Evolutionary conservation across 1,140 invertebrate genomes (phyloP), one percentile per base, ranked within the genome.

Genomic region (Meteorus sp.): DNA sequence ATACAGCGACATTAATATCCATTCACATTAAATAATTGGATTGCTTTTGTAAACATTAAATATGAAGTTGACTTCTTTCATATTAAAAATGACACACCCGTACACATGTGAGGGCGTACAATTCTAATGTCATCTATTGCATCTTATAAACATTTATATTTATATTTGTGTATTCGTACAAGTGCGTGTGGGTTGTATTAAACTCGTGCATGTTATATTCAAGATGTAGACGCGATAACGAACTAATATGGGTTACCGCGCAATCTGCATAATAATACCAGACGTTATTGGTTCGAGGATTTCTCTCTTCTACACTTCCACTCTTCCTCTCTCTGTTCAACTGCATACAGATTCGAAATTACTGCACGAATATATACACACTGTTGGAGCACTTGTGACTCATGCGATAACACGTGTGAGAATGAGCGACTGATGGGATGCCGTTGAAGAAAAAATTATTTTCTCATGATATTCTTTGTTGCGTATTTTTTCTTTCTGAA

Each of bases 291-390:
- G 68, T 63, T 70, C 59, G 71, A 73, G 72, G 69, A 76, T 77
- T 75, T 72, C 75, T 75, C 74, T 71, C 70, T n/a, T n/a, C n/a
- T n/a, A n/a, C n/a, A n/a, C n/a, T n/a, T n/a, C n/a, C n/a, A n/a
- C n/a, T n/a, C n/a, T n/a, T n/a, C 11, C 35, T n/a, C 11, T 39
- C 29, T 33, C 29, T 11, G 11, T 71, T 73, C 67, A 53, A 68
- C 61, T 73, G 76, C 76, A 78, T 78, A 77, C 76, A 78, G 76
- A 79, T 79, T 78, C 76, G 74, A 77, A 78, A 79, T 78, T 79
- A 78, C 68, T 31, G 2, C 31, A 11, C 31, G 67, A 65, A 67
- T 68, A 71, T 62, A 59, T 25, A 59, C 53, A 53, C 35, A 17
- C 22, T 29, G 41, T 6, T n/a, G 6, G 7, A 15, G 45, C 39